A percentile compares a stretch with the other conserved stretches of the same genome.
phyloP scores from a whole-genome alignment of 2,888 invertebrate species.

The Hartigia nigra region DNA sequence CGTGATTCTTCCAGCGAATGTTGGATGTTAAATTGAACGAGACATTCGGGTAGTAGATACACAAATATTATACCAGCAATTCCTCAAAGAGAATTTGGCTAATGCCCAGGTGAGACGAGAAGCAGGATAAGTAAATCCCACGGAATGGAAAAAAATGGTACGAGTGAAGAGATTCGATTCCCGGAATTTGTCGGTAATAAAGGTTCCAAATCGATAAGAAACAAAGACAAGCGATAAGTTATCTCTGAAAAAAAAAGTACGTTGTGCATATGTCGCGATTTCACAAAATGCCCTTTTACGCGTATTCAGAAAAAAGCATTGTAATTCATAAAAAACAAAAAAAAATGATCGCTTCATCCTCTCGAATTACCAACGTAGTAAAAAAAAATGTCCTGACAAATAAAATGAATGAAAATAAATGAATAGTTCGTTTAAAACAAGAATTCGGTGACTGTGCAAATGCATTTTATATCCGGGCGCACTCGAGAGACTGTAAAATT shows the following conservation, averaged over 20 bases:
- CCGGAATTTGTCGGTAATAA: not conserved
- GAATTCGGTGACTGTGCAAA: constrained; percentile 4
- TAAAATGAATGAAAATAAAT: constrained; percentile 6
- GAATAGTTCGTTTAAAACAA: constrained; percentile 15
- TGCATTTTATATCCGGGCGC: constrained; percentile 4
- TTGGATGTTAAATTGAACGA: not conserved
- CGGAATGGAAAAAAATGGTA: not conserved
- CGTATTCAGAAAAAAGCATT: not conserved
- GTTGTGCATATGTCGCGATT: not conserved
- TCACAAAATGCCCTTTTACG: not conserved
- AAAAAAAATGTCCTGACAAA: constrained; percentile 7
- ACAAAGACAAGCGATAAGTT: not conserved
- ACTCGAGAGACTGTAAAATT: constrained; percentile 14
- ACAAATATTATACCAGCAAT: not conserved
- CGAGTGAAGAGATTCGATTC: not conserved
- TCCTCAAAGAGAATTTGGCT: not conserved
- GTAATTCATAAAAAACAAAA: too few relatives aligned
- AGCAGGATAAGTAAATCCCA: not conserved
- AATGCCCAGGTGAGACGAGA: not conserved
- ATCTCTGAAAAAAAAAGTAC: not conserved
- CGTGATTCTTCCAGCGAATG: not conserved
- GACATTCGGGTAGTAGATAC: not conserved
- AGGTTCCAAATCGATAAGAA: not conserved
- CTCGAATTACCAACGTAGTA: not conserved
- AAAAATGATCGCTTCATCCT: too few relatives aligned